Evolutionary conservation across 2,113 vertebrate genomes (phyloP).

Genomic region (Halichoeres trimaculatus): DNA sequence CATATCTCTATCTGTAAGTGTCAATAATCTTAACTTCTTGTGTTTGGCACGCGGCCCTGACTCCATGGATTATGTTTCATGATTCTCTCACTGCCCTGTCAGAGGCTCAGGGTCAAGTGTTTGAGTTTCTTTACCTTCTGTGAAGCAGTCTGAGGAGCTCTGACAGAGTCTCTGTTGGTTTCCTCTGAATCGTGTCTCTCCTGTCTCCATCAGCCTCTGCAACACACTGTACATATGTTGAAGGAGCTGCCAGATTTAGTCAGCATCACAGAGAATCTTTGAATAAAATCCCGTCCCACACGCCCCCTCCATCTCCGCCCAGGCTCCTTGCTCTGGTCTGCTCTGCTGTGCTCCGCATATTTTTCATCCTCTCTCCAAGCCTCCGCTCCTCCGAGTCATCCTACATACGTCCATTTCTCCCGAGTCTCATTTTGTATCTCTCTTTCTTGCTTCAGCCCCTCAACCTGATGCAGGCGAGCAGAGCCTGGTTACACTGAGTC

Average conservation of each 20-base stretch:
- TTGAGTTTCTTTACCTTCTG: slow-evolving; percentile 21
- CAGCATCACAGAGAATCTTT: slow-evolving; percentile 47
- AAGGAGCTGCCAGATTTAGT: slow-evolving; percentile 55
- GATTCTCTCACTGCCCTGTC: background rate
- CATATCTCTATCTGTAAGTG: too few species aligned
- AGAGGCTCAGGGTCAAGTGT: slow-evolving; percentile 26
- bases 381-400: slow-evolving; percentile 38
- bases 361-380: slow-evolving; percentile 30
- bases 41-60: background rate
- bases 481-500: slow-evolving; percentile 26
- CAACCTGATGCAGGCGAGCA: slow-evolving; percentile 12
- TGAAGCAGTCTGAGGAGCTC: slow-evolving; percentile 1
- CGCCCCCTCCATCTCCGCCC: background rate
- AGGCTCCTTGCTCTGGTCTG: slow-evolving; percentile 28
- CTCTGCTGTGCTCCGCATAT: slow-evolving; percentile 24
- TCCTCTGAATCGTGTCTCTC: slow-evolving; percentile 38
- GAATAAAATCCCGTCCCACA: slow-evolving; percentile 34
- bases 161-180: slow-evolving; percentile 3
- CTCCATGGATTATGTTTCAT: background rate
- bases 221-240: slow-evolving; percentile 39
- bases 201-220: slow-evolving; percentile 24
- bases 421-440: slow-evolving; percentile 10
- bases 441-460: slow-evolving; percentile 9
- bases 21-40: too few species aligned
- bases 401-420: slow-evolving; percentile 23